Evolutionary conservation across 2,113 vertebrate genomes (phyloP).

Genomic region (Odocoileus virginianus): DNA sequence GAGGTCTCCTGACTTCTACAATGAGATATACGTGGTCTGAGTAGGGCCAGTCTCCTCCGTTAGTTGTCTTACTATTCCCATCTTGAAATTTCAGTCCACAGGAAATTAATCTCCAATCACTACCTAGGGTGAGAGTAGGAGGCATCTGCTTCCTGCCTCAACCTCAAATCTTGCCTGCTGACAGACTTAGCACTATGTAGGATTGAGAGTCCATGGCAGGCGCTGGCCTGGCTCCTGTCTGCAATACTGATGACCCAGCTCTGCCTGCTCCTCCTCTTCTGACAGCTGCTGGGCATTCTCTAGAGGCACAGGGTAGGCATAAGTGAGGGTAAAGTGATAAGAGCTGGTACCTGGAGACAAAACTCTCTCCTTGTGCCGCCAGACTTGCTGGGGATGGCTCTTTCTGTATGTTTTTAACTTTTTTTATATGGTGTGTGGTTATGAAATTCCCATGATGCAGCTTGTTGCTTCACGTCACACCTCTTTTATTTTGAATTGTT

Average conservation of each 20-base stretch:
- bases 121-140: background rate
- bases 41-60: background rate
- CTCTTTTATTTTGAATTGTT: background rate
- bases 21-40: background rate
- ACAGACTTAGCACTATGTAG: accelerated
- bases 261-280: accelerated
- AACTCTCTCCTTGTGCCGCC: accelerated
- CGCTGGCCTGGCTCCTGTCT: background rate
- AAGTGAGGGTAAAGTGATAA: too few species aligned
- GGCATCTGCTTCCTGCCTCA: background rate
- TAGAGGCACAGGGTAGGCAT: accelerated
- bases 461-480: background rate
- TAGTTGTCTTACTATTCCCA: background rate
- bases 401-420: background rate
- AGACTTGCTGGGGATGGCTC: background rate
- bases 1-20: background rate
- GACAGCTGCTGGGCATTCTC: background rate
- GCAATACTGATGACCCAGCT: accelerated
- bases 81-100: background rate
- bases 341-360: accelerated
- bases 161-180: background rate
- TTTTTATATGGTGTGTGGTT: background rate
- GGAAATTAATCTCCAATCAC: background rate
- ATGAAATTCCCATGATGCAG: background rate
- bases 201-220: too few species aligned